Evolutionary conservation across 2,888 invertebrate genomes (phyloP).

Genomic region (Zonitis immaculata): DNA sequence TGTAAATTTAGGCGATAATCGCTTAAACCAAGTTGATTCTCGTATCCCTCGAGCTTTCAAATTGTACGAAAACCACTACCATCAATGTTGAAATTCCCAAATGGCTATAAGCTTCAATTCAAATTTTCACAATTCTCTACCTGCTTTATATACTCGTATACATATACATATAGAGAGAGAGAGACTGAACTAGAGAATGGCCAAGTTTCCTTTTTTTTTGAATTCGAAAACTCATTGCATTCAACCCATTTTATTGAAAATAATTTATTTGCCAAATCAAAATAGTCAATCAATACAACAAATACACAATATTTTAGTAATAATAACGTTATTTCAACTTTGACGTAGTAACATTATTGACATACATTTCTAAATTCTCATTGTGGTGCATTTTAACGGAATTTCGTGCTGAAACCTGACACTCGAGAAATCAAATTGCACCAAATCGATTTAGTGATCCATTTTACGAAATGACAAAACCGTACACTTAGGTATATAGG

Average conservation of each 20-base stretch:
- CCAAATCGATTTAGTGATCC: not conserved
- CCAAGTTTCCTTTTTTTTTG: too few species aligned
- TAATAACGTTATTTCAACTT: too few species aligned
- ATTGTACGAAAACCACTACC: not conserved
- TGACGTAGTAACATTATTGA: not conserved
- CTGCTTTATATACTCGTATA: not conserved
- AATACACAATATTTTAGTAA: too few species aligned
- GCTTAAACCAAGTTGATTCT: constrained; percentile 26
- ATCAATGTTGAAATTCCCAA: not conserved
- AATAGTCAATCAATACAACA: too few species aligned
- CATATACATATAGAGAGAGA: too few species aligned
- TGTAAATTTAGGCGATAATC: constrained; percentile 29
- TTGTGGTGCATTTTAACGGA: not conserved
- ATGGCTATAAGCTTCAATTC: not conserved
- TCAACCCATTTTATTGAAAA: too few species aligned
- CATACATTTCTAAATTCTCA: not conserved
- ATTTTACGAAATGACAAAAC: not conserved
- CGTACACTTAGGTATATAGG: not conserved
- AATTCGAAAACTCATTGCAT: too few species aligned
- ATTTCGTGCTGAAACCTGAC: not conserved
- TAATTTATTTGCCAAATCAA: too few species aligned
- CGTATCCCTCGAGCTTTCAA: constrained; percentile 13
- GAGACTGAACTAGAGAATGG: too few species aligned
- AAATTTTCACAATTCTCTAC: not conserved
- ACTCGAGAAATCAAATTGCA: not conserved